Evolutionary conservation across 2,797 vertebrate genomes (phyloP).

Genomic region (Sparus aurata): DNA sequence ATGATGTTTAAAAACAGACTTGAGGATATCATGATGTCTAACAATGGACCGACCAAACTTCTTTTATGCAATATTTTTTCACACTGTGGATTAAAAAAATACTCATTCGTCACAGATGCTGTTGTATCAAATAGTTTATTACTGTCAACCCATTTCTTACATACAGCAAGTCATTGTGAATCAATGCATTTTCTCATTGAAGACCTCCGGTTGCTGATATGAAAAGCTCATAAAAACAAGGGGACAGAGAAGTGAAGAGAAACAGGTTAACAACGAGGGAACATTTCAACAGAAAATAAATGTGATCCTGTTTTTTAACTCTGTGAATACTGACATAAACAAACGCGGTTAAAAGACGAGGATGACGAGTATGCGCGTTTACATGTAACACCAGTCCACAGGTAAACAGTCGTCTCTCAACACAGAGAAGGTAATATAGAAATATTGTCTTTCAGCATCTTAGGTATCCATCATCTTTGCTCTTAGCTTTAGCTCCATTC

Average conservation of each 20-base stretch:
- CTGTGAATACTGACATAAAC: background rate
- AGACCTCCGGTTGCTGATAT: background rate
- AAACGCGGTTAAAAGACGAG: background rate
- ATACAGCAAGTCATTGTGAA: constrained; percentile 1
- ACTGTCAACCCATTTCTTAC: constrained; percentile 1
- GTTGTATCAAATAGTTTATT: constrained; percentile 44
- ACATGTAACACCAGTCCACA: constrained; percentile 12
- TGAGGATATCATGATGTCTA: background rate
- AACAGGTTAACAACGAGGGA: background rate
- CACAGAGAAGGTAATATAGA: background rate
- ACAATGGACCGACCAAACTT: background rate
- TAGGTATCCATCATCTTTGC: background rate
- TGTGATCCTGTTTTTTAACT: background rate
- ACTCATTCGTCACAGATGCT: background rate
- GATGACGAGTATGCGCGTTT: background rate
- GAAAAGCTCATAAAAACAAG: background rate
- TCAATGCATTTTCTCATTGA: background rate
- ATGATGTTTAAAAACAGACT: background rate
- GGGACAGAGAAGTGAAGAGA: background rate
- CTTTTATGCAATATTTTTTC: background rate
- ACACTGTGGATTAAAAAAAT: background rate
- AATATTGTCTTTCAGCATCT: background rate
- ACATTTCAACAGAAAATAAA: constrained; percentile 4
- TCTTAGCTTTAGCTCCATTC: background rate
- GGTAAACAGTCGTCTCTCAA: background rate